Percentiles rank a stretch among this genome's conserved stretches.
phyloP scores from a whole-genome alignment of 2,113 vertebrate genomes.

The human region DNA sequence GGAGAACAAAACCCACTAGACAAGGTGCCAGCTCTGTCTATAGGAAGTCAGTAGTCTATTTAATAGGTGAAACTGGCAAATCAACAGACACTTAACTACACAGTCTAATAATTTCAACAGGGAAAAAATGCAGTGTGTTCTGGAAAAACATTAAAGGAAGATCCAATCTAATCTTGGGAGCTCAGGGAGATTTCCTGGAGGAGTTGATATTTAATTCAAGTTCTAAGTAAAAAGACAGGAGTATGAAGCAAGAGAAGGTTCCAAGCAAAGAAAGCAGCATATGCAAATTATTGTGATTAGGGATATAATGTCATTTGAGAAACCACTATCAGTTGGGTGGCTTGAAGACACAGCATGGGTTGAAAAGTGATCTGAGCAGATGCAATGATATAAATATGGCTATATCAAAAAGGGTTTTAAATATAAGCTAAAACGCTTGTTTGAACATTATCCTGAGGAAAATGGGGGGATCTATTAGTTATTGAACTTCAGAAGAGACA shows the following conservation, averaged over 20 bases:
- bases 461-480: neutral
- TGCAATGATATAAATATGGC: neutral
- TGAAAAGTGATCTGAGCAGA: neutral
- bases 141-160: neutral
- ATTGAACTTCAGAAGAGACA: neutral
- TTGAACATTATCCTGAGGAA: neutral
- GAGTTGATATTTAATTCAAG: neutral
- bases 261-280: neutral
- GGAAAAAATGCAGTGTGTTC: neutral
- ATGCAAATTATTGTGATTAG: neutral
- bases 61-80: neutral
- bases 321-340: neutral
- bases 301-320: neutral
- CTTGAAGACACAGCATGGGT: neutral
- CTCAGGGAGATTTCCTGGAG: neutral
- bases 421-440: neutral
- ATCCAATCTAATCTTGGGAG: neutral
- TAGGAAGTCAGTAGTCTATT: neutral
- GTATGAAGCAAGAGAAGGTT: neutral
- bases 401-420: neutral
- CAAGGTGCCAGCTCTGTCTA: neutral
- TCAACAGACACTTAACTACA: neutral
- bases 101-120: neutral
- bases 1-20: neutral
- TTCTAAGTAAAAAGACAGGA: neutral